Conservation (phyloP, 2,797 vertebrate genomes). For the Syngnathus acus region DNA sequence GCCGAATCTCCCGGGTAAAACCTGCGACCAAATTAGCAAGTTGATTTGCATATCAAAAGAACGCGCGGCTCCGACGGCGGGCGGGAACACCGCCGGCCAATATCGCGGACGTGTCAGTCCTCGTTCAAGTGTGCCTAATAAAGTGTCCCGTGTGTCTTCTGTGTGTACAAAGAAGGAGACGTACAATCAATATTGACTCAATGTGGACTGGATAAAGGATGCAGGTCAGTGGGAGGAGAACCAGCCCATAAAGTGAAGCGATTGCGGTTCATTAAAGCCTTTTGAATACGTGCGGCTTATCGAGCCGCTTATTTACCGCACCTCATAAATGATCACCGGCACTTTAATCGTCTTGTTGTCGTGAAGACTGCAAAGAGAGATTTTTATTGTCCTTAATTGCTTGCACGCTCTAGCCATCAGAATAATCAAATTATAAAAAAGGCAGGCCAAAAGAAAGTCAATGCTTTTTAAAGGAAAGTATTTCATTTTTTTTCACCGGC, state of each 20-base stretch:
- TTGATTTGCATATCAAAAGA: slow-evolving; percentile 29
- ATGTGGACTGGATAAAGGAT: slow-evolving; percentile 5
- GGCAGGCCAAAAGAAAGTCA: too few species aligned
- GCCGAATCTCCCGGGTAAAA: slow-evolving; percentile 29
- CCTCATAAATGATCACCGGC: slow-evolving; percentile 24
- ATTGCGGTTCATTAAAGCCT: slow-evolving; percentile 28
- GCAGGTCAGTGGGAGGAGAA: slow-evolving; percentile 8
- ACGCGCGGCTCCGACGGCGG: slow-evolving; percentile 9
- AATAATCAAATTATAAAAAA: too few species aligned
- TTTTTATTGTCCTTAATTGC: not conserved
- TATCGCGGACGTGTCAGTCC: not conserved
- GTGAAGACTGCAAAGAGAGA: not conserved
- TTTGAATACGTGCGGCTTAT: slow-evolving; percentile 27
- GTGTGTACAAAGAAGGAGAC: not conserved
- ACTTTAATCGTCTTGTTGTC: slow-evolving; percentile 1
- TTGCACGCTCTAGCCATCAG: too few species aligned
- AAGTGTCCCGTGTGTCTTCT: too few species aligned
- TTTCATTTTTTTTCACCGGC: too few species aligned
- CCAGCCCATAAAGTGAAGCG: not conserved
- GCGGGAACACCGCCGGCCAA: not conserved
- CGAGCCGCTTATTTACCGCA: slow-evolving; percentile 21
- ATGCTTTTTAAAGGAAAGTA: not conserved
- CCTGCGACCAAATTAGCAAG: slow-evolving; percentile 14
- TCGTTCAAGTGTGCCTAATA: not conserved
- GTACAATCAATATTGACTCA: slow-evolving; percentile 5